A percentile compares a stretch with the other conserved stretches of the same genome.
Evolutionary conservation across 2,888 invertebrate genomes (phyloP).

Genomic region (Dysmachus trigonus): DNA sequence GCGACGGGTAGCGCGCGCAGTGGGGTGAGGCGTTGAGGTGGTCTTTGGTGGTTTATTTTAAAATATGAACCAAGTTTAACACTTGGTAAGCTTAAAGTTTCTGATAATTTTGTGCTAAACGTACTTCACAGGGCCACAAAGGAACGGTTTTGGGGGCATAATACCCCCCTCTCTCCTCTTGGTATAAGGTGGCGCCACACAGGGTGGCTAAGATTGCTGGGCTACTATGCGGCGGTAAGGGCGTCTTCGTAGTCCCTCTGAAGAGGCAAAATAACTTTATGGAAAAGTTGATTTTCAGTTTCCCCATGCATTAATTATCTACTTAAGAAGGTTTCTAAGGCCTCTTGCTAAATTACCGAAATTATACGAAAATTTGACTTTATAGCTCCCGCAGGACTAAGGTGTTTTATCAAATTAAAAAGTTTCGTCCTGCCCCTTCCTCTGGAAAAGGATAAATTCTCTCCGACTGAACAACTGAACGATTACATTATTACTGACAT

Average conservation of each 20-base stretch:
- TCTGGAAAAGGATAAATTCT: neutral
- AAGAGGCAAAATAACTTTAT: neutral
- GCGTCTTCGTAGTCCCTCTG: neutral
- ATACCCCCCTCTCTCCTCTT: neutral
- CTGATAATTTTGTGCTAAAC: neutral
- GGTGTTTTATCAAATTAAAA: neutral
- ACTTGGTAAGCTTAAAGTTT: neutral
- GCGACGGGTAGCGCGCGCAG: no score
- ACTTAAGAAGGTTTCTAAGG: neutral
- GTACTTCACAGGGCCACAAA: neutral
- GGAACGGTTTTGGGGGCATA: neutral
- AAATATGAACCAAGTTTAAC: neutral
- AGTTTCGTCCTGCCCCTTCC: neutral
- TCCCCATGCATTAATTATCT: neutral
- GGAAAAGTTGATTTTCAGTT: neutral
- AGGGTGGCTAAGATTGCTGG: neutral
- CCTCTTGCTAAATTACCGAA: neutral
- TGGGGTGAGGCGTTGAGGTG: no score
- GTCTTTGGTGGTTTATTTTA: neutral
- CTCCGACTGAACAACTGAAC: neutral
- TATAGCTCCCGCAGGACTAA: neutral
- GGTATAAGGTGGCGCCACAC: neutral
- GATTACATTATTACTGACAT: neutral
- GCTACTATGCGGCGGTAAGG: neutral
- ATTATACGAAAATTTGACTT: neutral